phyloP scores from a whole-genome alignment of 2,797 vertebrate species.

The Pteronotus mesoamericanus region DNA sequence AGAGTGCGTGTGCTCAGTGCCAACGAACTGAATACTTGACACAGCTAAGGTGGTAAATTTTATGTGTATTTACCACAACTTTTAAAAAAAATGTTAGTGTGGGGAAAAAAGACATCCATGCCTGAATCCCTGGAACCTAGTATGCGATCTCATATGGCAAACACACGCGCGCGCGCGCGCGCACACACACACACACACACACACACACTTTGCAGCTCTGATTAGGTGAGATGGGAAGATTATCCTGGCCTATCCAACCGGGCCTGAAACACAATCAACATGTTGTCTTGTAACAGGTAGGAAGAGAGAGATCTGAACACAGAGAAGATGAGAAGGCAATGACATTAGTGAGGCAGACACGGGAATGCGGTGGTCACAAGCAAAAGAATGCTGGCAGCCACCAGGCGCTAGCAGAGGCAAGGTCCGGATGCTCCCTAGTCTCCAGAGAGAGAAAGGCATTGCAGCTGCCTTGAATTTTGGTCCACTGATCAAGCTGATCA shows the following conservation, averaged over 20 bases:
- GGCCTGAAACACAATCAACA: background rate
- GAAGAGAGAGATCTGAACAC: background rate
- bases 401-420: background rate
- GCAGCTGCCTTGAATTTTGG: background rate
- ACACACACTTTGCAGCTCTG: background rate
- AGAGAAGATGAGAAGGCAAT: background rate
- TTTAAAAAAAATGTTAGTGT: background rate
- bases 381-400: background rate
- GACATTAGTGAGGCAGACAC: background rate
- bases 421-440: background rate
- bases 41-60: background rate
- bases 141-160: background rate
- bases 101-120: background rate
- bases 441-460: background rate
- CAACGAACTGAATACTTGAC: background rate
- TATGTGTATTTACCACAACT: background rate
- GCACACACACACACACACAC: no score
- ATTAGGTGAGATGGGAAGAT: background rate
- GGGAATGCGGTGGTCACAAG: background rate
- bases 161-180: no score
- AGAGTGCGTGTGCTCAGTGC: background rate
- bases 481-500: background rate
- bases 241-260: background rate
- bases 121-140: background rate
- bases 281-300: background rate